phyloP scores from a whole-genome alignment of 2,888 invertebrate species.

The Ptilodon capucinus region DNA sequence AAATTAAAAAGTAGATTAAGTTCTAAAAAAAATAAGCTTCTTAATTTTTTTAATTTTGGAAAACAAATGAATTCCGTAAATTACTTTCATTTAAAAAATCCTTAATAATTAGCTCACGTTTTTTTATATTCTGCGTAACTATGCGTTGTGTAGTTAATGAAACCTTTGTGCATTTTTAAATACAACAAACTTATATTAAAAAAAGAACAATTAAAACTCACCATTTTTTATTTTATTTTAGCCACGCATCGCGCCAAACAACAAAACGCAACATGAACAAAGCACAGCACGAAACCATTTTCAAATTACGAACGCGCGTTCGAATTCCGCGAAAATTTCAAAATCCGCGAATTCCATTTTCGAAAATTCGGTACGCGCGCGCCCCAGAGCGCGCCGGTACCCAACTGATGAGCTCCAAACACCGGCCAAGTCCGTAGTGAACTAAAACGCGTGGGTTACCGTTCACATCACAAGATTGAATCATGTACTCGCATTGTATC shows the following conservation, averaged over 20 bases:
- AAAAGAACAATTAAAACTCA: not conserved
- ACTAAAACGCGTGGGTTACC: conserved; percentile 67
- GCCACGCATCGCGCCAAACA: not conserved
- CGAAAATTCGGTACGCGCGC: conserved; percentile 58
- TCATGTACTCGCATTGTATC: conserved; percentile 40
- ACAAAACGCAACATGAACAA: conserved; percentile 12
- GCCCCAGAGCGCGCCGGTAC: conserved; percentile 46
- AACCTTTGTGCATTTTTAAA: too few species aligned
- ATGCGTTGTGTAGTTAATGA: too few species aligned
- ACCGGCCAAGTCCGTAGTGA: conserved; percentile 54
- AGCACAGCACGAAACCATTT: conserved; percentile 21
- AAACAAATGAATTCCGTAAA: too few species aligned
- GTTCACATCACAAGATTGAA: conserved; percentile 49
- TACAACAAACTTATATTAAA: not conserved
- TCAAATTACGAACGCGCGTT: conserved; percentile 10
- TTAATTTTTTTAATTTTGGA: too few species aligned
- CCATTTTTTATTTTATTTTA: not conserved
- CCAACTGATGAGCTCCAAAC: conserved; percentile 62
- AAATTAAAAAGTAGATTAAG: too few species aligned
- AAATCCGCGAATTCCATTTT: conserved; percentile 42
- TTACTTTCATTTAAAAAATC: too few species aligned
- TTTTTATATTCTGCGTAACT: too few species aligned
- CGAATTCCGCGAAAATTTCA: conserved; percentile 30
- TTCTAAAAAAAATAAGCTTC: too few species aligned
- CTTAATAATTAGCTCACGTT: too few species aligned